Evolutionary conservation across 2,113 vertebrate genomes (phyloP).

Genomic region (Seriola rivoliana): DNA sequence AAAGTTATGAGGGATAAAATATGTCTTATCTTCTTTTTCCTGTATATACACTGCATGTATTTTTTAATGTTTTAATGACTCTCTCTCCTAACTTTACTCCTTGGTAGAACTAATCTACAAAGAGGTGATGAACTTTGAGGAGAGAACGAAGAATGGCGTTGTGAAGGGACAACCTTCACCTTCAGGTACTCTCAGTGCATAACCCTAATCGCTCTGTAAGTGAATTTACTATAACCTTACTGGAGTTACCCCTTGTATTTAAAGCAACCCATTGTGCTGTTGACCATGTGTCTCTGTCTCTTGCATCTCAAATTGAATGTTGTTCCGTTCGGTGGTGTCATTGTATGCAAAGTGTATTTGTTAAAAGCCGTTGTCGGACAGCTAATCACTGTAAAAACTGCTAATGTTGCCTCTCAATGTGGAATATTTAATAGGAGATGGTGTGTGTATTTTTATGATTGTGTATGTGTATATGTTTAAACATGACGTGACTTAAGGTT

Average conservation of each 20-base stretch:
- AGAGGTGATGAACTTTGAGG: conserved; percentile 99
- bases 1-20: background rate
- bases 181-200: conserved; percentile 99
- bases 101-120: conserved; percentile 98
- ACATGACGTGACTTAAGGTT: conserved; percentile 68
- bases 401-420: background rate
- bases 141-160: conserved; percentile 99
- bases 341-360: conserved; percentile 36
- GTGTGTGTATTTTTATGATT: conserved; percentile 14
- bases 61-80: background rate
- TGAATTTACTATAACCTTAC: conserved; percentile 83
- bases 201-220: conserved; percentile 89
- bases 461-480: conserved; percentile 45
- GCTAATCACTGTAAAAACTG: conserved; percentile 22
- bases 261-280: conserved; percentile 79
- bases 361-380: background rate
- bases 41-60: background rate
- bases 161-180: conserved; percentile 99
- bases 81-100: background rate
- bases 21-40: background rate
- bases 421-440: background rate
- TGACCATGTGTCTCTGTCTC: conserved; percentile 77
- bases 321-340: conserved; percentile 37
- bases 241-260: conserved; percentile 77
- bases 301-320: conserved; percentile 62